Evolutionary conservation across 2,888 invertebrate species (phyloP).

Genomic region (Cryptus armator): DNA sequence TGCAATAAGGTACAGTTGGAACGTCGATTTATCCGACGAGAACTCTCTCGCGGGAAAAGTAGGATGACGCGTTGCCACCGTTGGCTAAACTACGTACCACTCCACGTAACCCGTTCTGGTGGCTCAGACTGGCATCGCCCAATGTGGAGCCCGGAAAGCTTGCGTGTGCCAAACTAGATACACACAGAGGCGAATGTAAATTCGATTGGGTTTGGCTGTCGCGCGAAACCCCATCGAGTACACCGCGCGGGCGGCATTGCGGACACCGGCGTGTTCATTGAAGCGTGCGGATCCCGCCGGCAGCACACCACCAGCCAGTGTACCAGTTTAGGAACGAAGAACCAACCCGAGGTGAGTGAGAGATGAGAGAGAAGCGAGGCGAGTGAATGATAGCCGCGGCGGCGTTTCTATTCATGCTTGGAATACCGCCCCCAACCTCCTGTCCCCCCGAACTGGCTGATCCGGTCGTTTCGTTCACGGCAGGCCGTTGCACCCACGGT

Average conservation of each 20-base stretch:
- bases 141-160: conserved; percentile 40
- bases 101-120: conserved; percentile 31
- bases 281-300: conserved; percentile 54
- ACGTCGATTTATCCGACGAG: neutral
- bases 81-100: neutral
- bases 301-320: conserved; percentile 25
- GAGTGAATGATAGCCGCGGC: conserved; percentile 65
- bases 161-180: conserved; percentile 63
- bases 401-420: conserved; percentile 66
- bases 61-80: neutral
- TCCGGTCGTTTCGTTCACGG: conserved; percentile 37
- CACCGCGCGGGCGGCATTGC: conserved; percentile 42
- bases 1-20: conserved; percentile 22
- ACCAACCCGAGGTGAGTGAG: conserved; percentile 42
- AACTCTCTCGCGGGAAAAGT: conserved; percentile 7
- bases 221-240: conserved; percentile 26
- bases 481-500: conserved; percentile 52
- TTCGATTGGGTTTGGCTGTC: conserved; percentile 67
- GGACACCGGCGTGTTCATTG: conserved; percentile 43
- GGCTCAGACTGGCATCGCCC: conserved; percentile 19
- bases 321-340: conserved; percentile 55
- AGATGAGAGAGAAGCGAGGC: conserved; percentile 26
- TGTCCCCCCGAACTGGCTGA: conserved; percentile 47
- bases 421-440: conserved; percentile 45
- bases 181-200: conserved; percentile 67